Percentiles rank a stretch among this genome's conserved stretches.
Evolutionary conservation across 2,113 vertebrate genomes (phyloP).

Genomic region (Meles meles): DNA sequence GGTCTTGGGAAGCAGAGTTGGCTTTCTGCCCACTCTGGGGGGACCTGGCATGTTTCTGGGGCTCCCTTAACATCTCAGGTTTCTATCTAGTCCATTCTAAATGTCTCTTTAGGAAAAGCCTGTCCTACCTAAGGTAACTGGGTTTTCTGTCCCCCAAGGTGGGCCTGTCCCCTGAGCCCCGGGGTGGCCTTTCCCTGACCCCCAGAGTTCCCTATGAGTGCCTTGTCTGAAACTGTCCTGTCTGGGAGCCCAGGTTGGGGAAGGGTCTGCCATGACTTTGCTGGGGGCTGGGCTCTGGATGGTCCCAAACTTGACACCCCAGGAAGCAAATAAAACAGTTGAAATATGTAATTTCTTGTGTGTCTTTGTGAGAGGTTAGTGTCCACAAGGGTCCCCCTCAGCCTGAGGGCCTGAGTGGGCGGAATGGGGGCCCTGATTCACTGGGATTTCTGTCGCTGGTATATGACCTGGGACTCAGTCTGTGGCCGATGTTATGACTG

Average conservation of each 20-base stretch:
- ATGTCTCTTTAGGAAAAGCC: neutral
- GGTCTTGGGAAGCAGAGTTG: neutral
- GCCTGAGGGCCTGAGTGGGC: neutral
- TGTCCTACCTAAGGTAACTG: neutral
- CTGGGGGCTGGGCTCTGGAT: neutral
- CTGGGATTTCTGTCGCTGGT: neutral
- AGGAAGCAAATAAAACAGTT: conserved; percentile 58
- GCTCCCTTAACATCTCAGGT: neutral
- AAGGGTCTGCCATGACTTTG: neutral
- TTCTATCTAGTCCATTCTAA: neutral
- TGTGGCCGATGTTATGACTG: neutral
- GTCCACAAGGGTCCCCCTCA: neutral
- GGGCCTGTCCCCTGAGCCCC: neutral
- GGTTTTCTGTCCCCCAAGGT: neutral
- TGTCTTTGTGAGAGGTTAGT: neutral
- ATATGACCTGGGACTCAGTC: neutral
- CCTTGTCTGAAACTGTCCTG: neutral
- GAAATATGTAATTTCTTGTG: neutral
- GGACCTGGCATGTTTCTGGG: neutral
- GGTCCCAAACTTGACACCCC: neutral
- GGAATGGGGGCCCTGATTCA: fast-evolving
- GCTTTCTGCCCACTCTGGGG: neutral
- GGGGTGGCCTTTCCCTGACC: neutral
- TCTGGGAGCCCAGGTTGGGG: neutral
- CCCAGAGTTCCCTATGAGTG: conserved; percentile 5